A percentile compares a stretch with the other conserved stretches of the same genome.
phyloP scores from a whole-genome alignment of 2,797 vertebrate species.

The Nyctibius grandis region DNA sequence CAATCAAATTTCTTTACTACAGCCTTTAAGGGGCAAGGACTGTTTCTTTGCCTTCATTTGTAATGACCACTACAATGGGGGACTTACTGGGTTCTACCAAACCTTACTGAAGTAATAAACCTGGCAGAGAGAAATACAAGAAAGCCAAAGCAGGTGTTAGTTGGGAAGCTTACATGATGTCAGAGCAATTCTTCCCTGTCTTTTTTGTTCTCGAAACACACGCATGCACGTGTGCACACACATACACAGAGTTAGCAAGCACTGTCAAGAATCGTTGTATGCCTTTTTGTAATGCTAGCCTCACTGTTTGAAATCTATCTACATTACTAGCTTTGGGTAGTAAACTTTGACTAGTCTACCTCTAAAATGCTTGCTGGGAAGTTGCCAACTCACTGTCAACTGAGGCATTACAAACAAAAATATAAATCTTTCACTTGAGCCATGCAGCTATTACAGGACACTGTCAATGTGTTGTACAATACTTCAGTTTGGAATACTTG shows the following conservation, averaged over 20 bases:
- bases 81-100: neutral
- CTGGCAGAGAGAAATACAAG: neutral
- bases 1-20: neutral
- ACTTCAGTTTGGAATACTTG: neutral
- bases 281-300: neutral
- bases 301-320: neutral
- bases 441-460: neutral
- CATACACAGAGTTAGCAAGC: neutral
- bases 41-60: neutral
- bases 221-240: accelerated
- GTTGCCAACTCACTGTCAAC: neutral
- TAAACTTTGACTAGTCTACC: neutral
- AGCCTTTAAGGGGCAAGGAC: neutral
- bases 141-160: neutral
- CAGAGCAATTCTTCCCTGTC: neutral
- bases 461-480: neutral
- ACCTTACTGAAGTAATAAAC: neutral
- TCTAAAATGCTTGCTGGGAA: neutral
- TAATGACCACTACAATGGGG: neutral
- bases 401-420: neutral
- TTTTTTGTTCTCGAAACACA: neutral
- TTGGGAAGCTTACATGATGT: neutral
- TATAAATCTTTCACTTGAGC: neutral
- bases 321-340: neutral
- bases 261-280: neutral